phyloP scores from a whole-genome alignment of 2,797 vertebrate species.

The Falco berigora region DNA sequence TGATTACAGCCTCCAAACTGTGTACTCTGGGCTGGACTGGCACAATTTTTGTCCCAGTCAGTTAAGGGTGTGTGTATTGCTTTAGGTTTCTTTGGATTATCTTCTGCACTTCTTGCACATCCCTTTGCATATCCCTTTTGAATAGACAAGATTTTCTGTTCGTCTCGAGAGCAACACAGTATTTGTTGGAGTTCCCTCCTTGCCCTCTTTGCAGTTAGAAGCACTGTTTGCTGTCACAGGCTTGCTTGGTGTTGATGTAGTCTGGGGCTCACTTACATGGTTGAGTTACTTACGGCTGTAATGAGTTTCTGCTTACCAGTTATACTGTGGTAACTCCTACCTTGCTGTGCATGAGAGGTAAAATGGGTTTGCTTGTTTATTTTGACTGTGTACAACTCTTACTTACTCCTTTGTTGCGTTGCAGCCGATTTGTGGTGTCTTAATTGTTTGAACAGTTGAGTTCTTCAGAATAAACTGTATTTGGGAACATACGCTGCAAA shows the following conservation, averaged over 20 bases:
- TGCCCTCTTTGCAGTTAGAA: background rate
- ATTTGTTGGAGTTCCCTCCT: background rate
- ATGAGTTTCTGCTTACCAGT: background rate
- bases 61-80: background rate
- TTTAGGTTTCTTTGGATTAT: background rate
- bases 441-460: background rate
- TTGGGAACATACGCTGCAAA: background rate
- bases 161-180: background rate
- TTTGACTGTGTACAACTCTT: background rate
- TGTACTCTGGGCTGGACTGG: background rate
- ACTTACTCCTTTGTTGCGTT: background rate
- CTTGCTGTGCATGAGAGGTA: background rate
- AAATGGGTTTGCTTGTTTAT: background rate
- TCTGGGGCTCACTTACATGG: background rate
- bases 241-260: background rate
- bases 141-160: background rate
- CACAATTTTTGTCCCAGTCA: background rate
- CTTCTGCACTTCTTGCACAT: background rate
- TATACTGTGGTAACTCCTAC: background rate
- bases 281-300: background rate
- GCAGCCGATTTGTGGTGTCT: background rate
- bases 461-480: background rate
- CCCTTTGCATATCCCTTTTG: background rate
- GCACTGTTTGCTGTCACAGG: background rate
- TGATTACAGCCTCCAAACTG: background rate